phyloP scores from a whole-genome alignment of 2,113 vertebrate genomes.

The Ginglymostoma cirratum region DNA sequence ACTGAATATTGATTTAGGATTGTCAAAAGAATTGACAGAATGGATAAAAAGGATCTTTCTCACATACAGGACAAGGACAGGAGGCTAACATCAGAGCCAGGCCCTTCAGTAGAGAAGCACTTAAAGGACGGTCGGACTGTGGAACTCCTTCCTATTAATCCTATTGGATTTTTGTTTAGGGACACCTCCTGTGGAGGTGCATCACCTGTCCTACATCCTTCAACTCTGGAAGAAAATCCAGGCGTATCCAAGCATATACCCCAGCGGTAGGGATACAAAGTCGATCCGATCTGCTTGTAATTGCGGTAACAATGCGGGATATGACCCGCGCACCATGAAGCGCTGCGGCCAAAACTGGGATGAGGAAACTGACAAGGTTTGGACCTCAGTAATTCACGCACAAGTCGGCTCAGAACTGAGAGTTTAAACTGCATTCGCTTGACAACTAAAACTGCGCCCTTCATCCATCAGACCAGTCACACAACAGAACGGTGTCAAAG shows the following conservation, averaged over 20 bases:
- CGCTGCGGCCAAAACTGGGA: neutral
- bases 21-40: neutral
- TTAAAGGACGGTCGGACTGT: neutral
- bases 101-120: neutral
- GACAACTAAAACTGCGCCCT: neutral
- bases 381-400: too few species aligned
- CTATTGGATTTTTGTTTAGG: neutral
- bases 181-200: neutral
- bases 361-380: neutral
- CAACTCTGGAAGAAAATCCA: neutral
- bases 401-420: neutral
- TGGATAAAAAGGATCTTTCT: neutral
- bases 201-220: neutral
- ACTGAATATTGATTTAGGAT: neutral
- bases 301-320: neutral
- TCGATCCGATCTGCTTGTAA: neutral
- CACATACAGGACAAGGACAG: neutral
- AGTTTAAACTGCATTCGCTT: neutral
- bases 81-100: neutral
- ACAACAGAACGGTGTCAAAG: neutral
- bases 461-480: neutral
- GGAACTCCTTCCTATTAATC: neutral
- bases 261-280: too few species aligned
- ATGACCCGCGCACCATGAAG: neutral
- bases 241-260: neutral